Conservation (phyloP, 2,888 invertebrate genomes). For the Eilema griseolum region DNA sequence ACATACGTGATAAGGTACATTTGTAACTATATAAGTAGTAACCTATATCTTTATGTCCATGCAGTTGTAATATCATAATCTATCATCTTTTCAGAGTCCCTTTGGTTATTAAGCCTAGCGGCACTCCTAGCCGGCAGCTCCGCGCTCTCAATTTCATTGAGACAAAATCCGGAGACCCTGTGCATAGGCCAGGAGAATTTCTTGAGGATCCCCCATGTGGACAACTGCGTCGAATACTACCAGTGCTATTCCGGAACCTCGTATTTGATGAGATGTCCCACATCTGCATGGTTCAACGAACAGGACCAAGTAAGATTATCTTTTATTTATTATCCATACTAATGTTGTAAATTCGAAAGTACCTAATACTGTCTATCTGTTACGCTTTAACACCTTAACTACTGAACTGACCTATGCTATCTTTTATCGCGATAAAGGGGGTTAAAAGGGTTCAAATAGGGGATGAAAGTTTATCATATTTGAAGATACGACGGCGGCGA, state of each 20-base stretch:
- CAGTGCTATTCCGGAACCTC: slow-evolving; percentile 79
- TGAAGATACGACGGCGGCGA: too few species aligned
- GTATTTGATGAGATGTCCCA: slow-evolving; percentile 79
- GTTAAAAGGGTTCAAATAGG: too few species aligned
- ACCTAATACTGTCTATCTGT: too few species aligned
- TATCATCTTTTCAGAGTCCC: slow-evolving; percentile 54
- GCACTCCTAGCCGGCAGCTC: slow-evolving; percentile 71
- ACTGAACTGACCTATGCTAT: too few species aligned
- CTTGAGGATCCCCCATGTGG: slow-evolving; percentile 74
- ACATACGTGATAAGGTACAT: too few species aligned
- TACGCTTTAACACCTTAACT: too few species aligned
- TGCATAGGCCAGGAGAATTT: slow-evolving; percentile 82
- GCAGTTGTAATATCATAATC: not conserved
- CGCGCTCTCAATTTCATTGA: slow-evolving; percentile 76
- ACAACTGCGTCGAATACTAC: slow-evolving; percentile 77
- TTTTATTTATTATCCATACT: not conserved
- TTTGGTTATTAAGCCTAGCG: slow-evolving; percentile 64
- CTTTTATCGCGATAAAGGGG: too few species aligned
- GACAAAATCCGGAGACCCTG: slow-evolving; percentile 82
- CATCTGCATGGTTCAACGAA: slow-evolving; percentile 80
- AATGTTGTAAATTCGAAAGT: too few species aligned
- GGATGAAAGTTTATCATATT: too few species aligned
- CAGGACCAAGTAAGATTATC: slow-evolving; percentile 68
- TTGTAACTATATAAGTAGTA: too few species aligned
- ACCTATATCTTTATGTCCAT: not conserved